Evolutionary conservation across 2,113 vertebrate species (phyloP), one percentile per base, ranked within the genome.

Genomic region (Malurus melanocephalus): DNA sequence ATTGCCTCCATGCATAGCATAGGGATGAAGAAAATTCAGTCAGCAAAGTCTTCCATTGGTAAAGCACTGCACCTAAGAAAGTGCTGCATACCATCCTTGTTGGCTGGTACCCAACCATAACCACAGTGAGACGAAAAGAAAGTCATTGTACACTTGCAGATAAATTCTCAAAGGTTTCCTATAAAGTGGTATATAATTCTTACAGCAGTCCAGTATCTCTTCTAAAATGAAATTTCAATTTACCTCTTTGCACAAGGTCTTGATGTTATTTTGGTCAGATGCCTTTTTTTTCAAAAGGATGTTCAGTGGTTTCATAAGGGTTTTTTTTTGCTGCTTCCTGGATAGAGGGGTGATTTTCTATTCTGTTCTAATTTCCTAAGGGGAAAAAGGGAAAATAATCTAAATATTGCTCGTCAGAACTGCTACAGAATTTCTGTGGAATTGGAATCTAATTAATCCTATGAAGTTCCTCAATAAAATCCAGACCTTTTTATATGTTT

Each of bases 381-480:
- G 14, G 6, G 16, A 74, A 84, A 75, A 57, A 43, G 20, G 30
- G 33, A 74, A 53, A 80, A 90, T 57, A 87, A 80, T 85, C 46
- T 76, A 73, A 92, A 88, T 16, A 30, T 66, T 71, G 62, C 22
- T 22, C 27, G 27, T 82, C 53, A 80, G 33, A 77, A n/a, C 55
- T 74, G 64, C 48, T 52, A n/a, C 14, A 60, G 35, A 73, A 77
- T 76, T 94, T 91, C 42, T 86, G 32, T 81, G 62, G 60, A n/a
- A 45, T 51, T 77, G 55, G 21, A 75, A 74, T 84, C 27, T 80
- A 88, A 84, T 88, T 80, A 89, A 78, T 88, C 61, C 59, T 91
- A 12, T 45, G 62, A 90, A 88, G 23, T 61, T 91, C 32, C 66
- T 68, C 43, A 72, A 13, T 90, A 93, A 96, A 93, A 55, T 72